These are phyloP conservation scores for Erinaceus europaeus DNA, from an alignment of 2,113 vertebrate species.

Conservation along the genomic window DNA sequence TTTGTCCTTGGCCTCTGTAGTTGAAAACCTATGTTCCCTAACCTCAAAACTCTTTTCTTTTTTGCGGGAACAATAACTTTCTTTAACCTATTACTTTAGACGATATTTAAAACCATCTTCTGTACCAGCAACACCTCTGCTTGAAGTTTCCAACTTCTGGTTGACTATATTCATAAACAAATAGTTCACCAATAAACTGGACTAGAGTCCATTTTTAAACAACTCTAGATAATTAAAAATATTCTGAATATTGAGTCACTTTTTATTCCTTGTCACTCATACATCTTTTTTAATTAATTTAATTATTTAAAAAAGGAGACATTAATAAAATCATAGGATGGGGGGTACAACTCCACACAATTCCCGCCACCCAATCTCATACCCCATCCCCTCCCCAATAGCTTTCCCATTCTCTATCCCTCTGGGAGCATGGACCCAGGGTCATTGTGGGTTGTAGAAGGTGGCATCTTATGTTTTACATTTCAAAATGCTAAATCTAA, in stretches of 20 bases:
- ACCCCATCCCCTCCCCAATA: no score
- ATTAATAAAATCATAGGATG: no score
- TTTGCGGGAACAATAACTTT: not conserved
- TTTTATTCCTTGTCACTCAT: not conserved
- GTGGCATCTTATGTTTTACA: not conserved
- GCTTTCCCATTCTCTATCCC: no score
- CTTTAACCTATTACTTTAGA: not conserved
- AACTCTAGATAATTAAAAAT: not conserved
- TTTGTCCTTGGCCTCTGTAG: not conserved
- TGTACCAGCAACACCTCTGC: not conserved
- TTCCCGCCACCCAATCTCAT: no score
- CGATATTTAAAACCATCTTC: not conserved
- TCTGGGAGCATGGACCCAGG: no score
- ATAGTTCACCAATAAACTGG: no score
- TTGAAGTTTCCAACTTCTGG: not conserved
- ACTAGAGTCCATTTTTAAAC: not conserved
- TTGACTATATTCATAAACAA: not conserved
- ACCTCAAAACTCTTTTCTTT: not conserved
- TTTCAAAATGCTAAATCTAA: not conserved
- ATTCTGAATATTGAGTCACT: not conserved
- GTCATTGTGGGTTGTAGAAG: no score
- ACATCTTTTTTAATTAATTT: no score
- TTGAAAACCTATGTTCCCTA: not conserved
- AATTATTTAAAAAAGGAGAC: no score
- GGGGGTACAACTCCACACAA: no score